Base-by-base conservation (phyloP, 2,113 vertebrate species). In the Suncus etruscus region DNA sequence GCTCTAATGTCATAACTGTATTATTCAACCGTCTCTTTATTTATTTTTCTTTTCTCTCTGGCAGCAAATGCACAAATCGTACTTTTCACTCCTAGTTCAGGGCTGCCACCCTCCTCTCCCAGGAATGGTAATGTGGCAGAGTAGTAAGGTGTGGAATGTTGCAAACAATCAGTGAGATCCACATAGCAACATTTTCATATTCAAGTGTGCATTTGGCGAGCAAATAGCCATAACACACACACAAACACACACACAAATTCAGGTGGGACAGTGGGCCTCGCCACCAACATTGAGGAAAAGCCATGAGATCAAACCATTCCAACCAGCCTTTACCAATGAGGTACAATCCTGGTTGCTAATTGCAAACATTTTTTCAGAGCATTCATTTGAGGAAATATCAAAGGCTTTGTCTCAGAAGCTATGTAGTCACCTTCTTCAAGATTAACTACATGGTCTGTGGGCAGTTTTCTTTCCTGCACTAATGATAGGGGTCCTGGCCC, bases 301-400 rank as follows among this genome's bases (percentile, higher is more conserved):
- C 97, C 97, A 97, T 96, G 97, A 97, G 96, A 97, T 97, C 97
- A 97, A 97, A 97, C 92, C 95, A 96, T 94, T 97, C 94, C 89
- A 95, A 96, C 54, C 12, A 16, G 93, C 96, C 95, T 96, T 95
- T 97, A 96, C 92, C 32, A 97, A 86, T 96, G 95, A 97, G 94
- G 83, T 97, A 97, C 97, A 97, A 96, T 97, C 97, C 94, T 96
- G 95, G 89, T 94, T 97, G 96, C 87, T 92, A 91, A 93, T 86
- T 94, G 86, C 95, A 94, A 95, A 94, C 96, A 91, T 39, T 11
- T 94, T 70, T 39, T 31, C 92, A 83, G 97, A 78, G 73, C 39
- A 91, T 97, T 84, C 96, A 93, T 92, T 94, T 78, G 92, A 90
- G 75, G 75, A 88, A 95, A 90, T 54, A 39, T 95, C 94, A 87